A percentile compares a stretch with the other conserved stretches of the same genome.
Conservation (phyloP, 2,113 vertebrate species). For the Solenodon paradoxus region DNA sequence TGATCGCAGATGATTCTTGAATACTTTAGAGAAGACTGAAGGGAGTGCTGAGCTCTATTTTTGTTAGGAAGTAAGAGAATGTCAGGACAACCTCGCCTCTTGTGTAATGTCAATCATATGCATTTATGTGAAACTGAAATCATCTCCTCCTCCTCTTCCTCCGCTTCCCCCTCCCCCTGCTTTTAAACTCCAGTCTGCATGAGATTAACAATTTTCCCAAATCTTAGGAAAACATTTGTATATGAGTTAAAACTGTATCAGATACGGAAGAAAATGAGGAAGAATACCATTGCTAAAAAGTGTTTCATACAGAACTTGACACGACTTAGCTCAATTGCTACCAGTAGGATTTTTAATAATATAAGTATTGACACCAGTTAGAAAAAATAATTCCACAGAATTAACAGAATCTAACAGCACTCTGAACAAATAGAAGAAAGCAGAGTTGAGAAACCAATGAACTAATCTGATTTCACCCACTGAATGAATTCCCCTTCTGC, state of each 20-base stretch:
- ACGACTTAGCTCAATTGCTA: neutral
- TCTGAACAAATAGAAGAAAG: neutral
- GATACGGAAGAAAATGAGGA: neutral
- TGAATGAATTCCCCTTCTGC: neutral
- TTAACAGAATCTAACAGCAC: neutral
- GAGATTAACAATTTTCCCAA: neutral
- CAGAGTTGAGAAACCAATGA: neutral
- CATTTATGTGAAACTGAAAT: neutral
- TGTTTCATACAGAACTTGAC: neutral
- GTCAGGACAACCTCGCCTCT: neutral
- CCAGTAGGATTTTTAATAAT: neutral
- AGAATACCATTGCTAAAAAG: neutral
- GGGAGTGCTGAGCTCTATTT: neutral
- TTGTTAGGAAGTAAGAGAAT: neutral
- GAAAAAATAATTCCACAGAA: conserved; percentile 15
- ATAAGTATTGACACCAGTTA: neutral
- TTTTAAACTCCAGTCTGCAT: neutral
- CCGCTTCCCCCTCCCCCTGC: neutral
- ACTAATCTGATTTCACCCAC: neutral
- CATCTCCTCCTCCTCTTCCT: neutral
- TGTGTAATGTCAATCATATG: neutral
- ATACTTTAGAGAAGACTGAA: neutral
- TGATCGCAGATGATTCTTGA: neutral
- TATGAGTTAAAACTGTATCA: neutral
- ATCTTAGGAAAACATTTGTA: neutral